phyloP scores from a whole-genome alignment of 1,140 invertebrate species.

The Artemia franciscana region DNA sequence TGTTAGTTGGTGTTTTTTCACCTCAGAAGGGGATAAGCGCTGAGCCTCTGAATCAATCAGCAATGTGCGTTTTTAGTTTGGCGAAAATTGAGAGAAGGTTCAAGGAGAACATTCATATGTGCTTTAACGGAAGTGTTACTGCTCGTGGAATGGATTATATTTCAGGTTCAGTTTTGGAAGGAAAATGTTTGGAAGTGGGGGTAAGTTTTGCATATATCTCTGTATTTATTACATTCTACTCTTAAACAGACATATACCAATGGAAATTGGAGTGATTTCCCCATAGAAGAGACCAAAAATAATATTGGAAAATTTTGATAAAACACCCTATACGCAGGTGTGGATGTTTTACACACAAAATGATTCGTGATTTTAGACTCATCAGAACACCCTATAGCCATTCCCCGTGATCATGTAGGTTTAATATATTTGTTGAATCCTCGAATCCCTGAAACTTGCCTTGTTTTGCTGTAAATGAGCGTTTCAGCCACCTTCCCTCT shows the following conservation, averaged over 20 bases:
- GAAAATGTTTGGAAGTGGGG: conserved; percentile 60
- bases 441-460: no score
- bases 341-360: no score
- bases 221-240: background rate
- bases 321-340: no score
- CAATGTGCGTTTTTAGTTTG: conserved; percentile 31
- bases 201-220: conserved; percentile 22
- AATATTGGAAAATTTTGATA: no score
- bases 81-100: conserved; percentile 75
- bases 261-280: no score
- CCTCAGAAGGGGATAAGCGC: conserved; percentile 56
- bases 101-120: conserved; percentile 87
- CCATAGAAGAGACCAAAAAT: no score
- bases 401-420: no score
- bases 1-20: conserved; percentile 62
- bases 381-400: no score
- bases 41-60: conserved; percentile 46
- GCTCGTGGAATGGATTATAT: conserved; percentile 80
- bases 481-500: no score
- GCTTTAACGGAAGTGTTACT: conserved; percentile 76
- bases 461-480: no score
- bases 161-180: conserved; percentile 67
- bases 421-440: no score
- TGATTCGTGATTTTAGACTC: no score
- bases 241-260: background rate